Evolutionary conservation across 2,888 invertebrate species (phyloP), one percentile per base, ranked within the genome.

Genomic region (Andrena bicolor): DNA sequence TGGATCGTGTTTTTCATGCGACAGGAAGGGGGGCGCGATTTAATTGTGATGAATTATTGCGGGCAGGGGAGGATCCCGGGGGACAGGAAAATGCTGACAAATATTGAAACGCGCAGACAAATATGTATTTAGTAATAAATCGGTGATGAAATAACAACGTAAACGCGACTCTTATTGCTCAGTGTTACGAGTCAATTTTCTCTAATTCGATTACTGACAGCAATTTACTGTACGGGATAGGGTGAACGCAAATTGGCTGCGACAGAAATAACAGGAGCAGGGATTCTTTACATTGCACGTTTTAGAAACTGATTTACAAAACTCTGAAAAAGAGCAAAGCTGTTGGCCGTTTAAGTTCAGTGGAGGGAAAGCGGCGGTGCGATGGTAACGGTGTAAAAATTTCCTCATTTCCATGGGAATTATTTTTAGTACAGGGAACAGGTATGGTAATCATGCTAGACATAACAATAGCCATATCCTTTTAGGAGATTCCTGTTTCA

Each of bases 1-100:
- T 13, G 20, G 2, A 5, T 13, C 35, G 30, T 10, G 64, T 78
- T 80, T 80, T 80, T 78, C 65, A 70, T 51, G 41, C 70, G 20
- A 41, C 48, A 7, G 23, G 2, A 56, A 13, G 7, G 16, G 41
- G 20, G 13, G 3, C 26, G 26, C 53, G 58, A 60, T 65, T 79
- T 70, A 70, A 70, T 78, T 77, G 69, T 60, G 64, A 76, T 23
- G 48, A 76, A 68, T 76, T 68, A 63, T 68, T 23, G 51, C 20
- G 13, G 5, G 60, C 8, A 26, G 35, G 13, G 16, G 32, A 16
- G 20, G 13, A n/a, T 30, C 13, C 7, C 30, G 0, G 26, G 26
- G 65, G 8, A 28, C n/a, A n/a, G 58, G 10, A n/a, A 56, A 58
- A 60, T 60, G 58, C 48, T 48, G 41, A 49, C 26, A 32, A 63